Evolutionary conservation across 92 coral and sea anemone genomes (phyloP).

Genomic region (Phenganax marumi): DNA sequence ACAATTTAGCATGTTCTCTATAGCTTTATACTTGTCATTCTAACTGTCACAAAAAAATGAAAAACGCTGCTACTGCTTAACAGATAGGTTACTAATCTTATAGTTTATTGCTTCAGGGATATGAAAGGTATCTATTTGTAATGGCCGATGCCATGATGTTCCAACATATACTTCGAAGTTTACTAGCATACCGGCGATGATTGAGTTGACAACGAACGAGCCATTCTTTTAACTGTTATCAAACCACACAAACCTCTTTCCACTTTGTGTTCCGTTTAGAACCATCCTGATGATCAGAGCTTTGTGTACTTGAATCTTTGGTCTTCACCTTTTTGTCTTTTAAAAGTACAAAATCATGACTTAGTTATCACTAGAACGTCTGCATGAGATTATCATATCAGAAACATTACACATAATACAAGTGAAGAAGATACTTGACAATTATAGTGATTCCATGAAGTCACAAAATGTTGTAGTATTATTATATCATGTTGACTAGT

Average conservation of each 20-base stretch:
- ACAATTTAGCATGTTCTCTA: neutral
- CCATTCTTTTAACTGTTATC: neutral
- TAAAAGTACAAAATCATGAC: neutral
- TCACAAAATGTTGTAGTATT: too few species aligned
- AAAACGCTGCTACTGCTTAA: neutral
- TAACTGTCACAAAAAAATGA: neutral
- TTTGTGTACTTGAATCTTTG: neutral
- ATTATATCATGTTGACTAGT: too few species aligned
- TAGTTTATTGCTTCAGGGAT: too few species aligned
- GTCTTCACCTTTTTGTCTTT: conserved; percentile 1
- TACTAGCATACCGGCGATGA: neutral
- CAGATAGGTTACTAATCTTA: too few species aligned
- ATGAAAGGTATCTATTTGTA: too few species aligned
- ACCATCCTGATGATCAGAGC: neutral
- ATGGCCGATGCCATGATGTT: too few species aligned
- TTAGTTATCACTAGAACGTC: too few species aligned
- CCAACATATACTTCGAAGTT: too few species aligned
- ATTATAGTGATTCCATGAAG: too few species aligned
- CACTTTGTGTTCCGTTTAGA: neutral
- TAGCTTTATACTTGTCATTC: neutral
- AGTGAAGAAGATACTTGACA: too few species aligned
- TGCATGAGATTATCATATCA: too few species aligned
- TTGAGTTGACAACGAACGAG: neutral
- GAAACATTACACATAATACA: too few species aligned
- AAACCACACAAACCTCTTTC: neutral